Percentiles rank a stretch among this genome's conserved stretches.
These are phyloP conservation scores for Drosophila nannoptera DNA, from an alignment of 1,140 invertebrate genomes.

Conservation along the genomic window DNA sequence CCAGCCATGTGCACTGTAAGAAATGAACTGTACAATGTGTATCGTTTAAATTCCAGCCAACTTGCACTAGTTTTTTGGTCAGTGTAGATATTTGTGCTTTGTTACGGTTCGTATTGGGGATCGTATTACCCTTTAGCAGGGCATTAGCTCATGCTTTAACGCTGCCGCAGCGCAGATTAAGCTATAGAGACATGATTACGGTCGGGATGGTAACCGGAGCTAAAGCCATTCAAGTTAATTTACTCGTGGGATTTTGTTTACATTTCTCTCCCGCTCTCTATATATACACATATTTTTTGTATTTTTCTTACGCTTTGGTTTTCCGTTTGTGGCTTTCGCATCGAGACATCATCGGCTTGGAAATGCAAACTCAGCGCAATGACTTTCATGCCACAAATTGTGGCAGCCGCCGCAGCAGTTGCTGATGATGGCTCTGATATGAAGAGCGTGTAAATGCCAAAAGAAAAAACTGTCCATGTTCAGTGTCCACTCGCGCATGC, in stretches of 20 bases:
- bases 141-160: constrained; percentile 27
- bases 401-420: constrained; percentile 8
- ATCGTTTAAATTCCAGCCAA: not conserved
- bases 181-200: constrained; percentile 32
- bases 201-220: constrained; percentile 53
- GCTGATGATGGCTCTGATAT: constrained; percentile 4
- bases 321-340: constrained; percentile 27
- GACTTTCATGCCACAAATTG: constrained; percentile 42
- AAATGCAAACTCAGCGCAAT: constrained; percentile 69
- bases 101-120: not conserved
- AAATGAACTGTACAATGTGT: not conserved
- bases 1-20: constrained; percentile 16
- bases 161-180: constrained; percentile 40
- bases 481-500: constrained; percentile 64
- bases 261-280: constrained; percentile 8
- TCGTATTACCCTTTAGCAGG: constrained; percentile 4
- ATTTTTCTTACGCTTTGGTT: constrained; percentile 14
- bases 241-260: constrained; percentile 63
- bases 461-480: constrained; percentile 58
- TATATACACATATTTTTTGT: constrained; percentile 2
- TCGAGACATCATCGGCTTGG: constrained; percentile 39
- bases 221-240: constrained; percentile 64
- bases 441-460: constrained; percentile 26
- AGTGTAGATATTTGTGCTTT: too few species aligned
- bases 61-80: too few species aligned